Conservation (phyloP, 30 jellyfish, hydroid and myxozoan genomes). For the Hydra vulgaris region DNA sequence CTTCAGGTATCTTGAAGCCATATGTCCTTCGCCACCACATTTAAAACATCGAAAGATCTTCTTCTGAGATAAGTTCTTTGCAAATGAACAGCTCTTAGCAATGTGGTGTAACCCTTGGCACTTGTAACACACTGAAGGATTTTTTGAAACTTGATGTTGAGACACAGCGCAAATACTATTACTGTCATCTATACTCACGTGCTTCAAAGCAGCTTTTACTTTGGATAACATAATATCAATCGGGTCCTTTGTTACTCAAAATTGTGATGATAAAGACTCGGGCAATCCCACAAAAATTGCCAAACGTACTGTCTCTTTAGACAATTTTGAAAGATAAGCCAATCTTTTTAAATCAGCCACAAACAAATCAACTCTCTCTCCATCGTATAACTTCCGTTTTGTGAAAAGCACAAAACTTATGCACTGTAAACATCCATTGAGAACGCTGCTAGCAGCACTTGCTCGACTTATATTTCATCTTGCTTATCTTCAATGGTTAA, state of each 20-base stretch:
- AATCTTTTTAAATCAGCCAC: too few species aligned
- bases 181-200: not conserved
- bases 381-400: not conserved
- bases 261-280: not conserved
- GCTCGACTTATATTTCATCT: not conserved
- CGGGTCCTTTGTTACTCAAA: not conserved
- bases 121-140: not conserved
- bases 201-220: not conserved
- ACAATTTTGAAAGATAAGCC: not conserved
- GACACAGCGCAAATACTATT: not conserved
- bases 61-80: not conserved
- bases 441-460: not conserved
- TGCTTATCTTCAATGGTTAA: not conserved
- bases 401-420: not conserved
- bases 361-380: not conserved
- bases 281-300: not conserved
- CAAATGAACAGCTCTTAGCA: not conserved
- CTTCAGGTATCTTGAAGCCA: too few species aligned
- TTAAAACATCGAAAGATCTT: too few species aligned
- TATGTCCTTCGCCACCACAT: too few species aligned
- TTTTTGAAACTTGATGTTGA: not conserved
- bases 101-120: not conserved
- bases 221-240: not conserved
- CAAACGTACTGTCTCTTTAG: not conserved
- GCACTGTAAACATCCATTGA: not conserved